phyloP scores from a whole-genome alignment of 2,888 invertebrate species.

The Bedellia somnulentella region DNA sequence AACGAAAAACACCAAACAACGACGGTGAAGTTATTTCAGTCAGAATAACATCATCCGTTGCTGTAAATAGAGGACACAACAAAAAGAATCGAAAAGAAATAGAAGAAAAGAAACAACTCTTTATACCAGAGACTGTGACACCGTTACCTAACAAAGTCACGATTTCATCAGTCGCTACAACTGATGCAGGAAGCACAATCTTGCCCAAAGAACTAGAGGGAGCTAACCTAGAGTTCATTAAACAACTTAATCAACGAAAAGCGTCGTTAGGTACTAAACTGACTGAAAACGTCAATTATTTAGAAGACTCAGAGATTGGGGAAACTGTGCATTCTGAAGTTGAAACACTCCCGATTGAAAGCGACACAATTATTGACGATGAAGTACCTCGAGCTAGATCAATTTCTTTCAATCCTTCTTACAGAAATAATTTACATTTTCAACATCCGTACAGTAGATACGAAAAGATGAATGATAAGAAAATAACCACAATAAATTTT shows the following conservation, averaged over 20 bases:
- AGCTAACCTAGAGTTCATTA: slow-evolving; percentile 52
- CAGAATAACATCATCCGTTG: slow-evolving; percentile 63
- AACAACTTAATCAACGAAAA: slow-evolving; percentile 45
- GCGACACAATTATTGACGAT: slow-evolving; percentile 46
- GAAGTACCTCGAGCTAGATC: slow-evolving; percentile 25
- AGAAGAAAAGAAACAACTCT: slow-evolving; percentile 6
- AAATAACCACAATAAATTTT: slow-evolving; percentile 42
- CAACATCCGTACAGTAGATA: slow-evolving; percentile 17
- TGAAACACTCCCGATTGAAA: too few relatives aligned
- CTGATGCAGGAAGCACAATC: slow-evolving; percentile 17
- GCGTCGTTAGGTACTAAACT: slow-evolving; percentile 26
- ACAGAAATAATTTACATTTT: slow-evolving; percentile 28
- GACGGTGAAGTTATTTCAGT: slow-evolving; percentile 54
- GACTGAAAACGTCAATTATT: slow-evolving; percentile 33
- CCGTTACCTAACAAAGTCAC: background rate
- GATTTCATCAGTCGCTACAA: background rate
- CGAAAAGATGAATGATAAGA: slow-evolving; percentile 22
- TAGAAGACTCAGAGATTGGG: too few relatives aligned
- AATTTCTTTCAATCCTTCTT: slow-evolving; percentile 20
- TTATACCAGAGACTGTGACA: background rate
- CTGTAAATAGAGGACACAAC: slow-evolving; percentile 47
- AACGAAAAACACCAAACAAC: slow-evolving; percentile 13
- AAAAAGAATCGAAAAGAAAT: background rate
- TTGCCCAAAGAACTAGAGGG: slow-evolving; percentile 41
- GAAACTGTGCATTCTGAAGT: too few relatives aligned